Percentiles rank a stretch among this genome's conserved stretches.
phyloP scores from a whole-genome alignment of 2,888 invertebrate genomes.

The Tricholauxania praeusta region DNA sequence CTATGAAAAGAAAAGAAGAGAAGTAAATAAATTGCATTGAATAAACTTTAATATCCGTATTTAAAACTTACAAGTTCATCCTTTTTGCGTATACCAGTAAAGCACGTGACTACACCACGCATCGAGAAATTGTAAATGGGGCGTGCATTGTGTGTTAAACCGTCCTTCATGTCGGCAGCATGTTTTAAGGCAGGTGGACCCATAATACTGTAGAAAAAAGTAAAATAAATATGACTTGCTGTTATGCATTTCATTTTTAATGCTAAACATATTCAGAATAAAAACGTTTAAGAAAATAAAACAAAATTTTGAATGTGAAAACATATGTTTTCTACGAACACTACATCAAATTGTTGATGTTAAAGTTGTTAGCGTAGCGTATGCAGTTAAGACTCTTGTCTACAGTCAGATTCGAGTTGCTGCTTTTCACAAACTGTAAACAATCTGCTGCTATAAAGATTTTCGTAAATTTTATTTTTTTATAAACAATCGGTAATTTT shows the following conservation, averaged over 20 bases:
- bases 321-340: neutral
- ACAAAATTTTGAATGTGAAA: neutral
- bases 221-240: neutral
- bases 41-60: neutral
- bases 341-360: neutral
- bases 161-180: conserved; percentile 77
- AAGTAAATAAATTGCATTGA: neutral
- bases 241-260: neutral
- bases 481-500: too few relatives aligned
- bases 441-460: too few relatives aligned
- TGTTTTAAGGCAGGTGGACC: conserved; percentile 85
- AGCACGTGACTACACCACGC: conserved; percentile 89
- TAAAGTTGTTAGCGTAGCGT: too few relatives aligned
- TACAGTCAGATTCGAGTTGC: too few relatives aligned
- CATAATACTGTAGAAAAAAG: conserved; percentile 71
- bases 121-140: conserved; percentile 91
- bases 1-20: conserved; percentile 69
- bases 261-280: neutral
- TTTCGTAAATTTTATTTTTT: too few relatives aligned
- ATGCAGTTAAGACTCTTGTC: too few relatives aligned
- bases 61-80: conserved; percentile 81
- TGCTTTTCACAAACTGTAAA: too few relatives aligned
- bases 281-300: too few relatives aligned
- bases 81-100: conserved; percentile 91
- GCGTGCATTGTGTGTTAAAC: conserved; percentile 78